Evolutionary conservation across 2,888 invertebrate genomes (phyloP).

Genomic region (Metellina segmentata): DNA sequence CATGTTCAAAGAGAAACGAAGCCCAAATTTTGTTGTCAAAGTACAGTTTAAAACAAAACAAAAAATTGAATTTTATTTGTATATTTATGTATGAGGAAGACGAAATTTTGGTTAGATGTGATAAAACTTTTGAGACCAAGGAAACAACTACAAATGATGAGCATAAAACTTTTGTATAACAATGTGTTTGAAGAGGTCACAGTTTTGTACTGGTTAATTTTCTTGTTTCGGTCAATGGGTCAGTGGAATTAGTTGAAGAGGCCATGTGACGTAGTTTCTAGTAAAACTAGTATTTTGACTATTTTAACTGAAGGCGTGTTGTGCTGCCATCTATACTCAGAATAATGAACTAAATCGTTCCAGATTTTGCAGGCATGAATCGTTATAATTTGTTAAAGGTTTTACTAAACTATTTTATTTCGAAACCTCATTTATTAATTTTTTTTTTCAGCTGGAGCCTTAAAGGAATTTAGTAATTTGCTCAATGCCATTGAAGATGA

Average conservation of each 20-base stretch:
- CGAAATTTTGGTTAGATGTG: no score
- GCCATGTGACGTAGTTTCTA: no score
- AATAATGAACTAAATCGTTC: background rate
- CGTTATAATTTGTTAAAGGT: background rate
- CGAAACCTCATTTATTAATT: background rate
- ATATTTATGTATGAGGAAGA: no score
- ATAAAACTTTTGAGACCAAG: no score
- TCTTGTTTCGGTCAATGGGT: background rate
- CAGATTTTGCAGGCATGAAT: background rate
- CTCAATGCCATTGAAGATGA: slow-evolving; percentile 97
- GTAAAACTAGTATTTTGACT: background rate
- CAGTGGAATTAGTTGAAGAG: background rate
- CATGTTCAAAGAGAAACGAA: no score
- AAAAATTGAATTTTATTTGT: no score
- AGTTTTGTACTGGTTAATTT: background rate
- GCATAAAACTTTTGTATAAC: background rate
- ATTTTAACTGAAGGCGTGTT: no score
- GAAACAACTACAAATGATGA: background rate
- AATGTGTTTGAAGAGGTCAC: background rate
- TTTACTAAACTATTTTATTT: no score
- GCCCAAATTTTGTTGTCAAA: no score
- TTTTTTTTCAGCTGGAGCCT: slow-evolving; percentile 86
- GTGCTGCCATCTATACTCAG: background rate
- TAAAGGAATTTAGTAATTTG: slow-evolving; percentile 94
- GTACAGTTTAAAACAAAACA: no score